phyloP scores from a whole-genome alignment of 2,888 invertebrate species.

The Hofmannophila pseudospretella region DNA sequence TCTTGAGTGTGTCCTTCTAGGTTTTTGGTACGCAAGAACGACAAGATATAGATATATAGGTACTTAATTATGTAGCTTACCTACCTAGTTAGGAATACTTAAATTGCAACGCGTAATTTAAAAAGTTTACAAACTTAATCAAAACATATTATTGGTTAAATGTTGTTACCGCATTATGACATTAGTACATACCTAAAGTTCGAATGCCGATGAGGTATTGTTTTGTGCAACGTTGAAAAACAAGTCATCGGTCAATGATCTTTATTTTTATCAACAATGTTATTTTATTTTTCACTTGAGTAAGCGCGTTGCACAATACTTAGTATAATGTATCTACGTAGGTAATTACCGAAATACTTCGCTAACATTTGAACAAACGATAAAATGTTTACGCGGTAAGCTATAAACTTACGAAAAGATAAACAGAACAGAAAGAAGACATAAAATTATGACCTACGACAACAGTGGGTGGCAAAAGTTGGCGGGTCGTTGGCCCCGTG shows the following conservation, averaged over 20 bases:
- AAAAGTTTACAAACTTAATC: no score
- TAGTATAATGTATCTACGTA: no score
- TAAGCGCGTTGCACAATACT: not conserved
- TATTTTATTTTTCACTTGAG: no score
- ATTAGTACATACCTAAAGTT: no score
- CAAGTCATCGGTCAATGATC: slow-evolving; percentile 16
- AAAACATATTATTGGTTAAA: no score
- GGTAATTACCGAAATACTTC: not conserved
- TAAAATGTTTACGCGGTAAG: slow-evolving; percentile 55
- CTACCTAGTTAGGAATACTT: no score
- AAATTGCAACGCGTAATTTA: not conserved
- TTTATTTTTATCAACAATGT: slow-evolving; percentile 6
- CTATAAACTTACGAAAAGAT: slow-evolving; percentile 75
- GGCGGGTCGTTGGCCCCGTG: slow-evolving; percentile 73
- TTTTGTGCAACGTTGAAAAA: no score
- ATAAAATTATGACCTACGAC: slow-evolving; percentile 79
- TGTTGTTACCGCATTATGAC: no score
- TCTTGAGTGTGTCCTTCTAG: no score
- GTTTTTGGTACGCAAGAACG: not conserved
- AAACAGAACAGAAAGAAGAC: slow-evolving; percentile 78
- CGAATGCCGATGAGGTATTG: no score
- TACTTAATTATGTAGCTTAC: not conserved
- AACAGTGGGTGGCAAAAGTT: slow-evolving; percentile 77
- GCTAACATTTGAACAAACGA: not conserved
- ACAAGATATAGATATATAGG: no score